Percentiles rank a stretch among this genome's conserved stretches.
Evolutionary conservation across 2,888 invertebrate genomes (phyloP).

Genomic region (Pseudoips prasinana): DNA sequence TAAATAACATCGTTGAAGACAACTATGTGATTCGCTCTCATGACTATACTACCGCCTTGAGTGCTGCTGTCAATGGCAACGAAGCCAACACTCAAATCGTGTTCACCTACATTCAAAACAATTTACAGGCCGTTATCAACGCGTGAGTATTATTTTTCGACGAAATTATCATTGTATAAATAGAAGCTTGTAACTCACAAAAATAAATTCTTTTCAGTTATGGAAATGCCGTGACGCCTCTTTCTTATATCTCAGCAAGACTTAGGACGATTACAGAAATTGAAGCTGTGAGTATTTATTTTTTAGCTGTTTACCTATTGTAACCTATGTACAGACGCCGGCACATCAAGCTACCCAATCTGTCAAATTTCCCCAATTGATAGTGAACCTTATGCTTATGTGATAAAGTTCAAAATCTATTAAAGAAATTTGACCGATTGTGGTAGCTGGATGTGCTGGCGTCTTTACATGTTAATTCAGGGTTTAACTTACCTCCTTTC

Average conservation of each 20-base stretch:
- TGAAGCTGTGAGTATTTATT: slow-evolving; percentile 39
- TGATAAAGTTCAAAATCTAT: too few relatives aligned
- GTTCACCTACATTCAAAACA: slow-evolving; percentile 69
- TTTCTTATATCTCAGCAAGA: slow-evolving; percentile 57
- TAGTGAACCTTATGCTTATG: too few relatives aligned
- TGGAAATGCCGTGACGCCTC: slow-evolving; percentile 40
- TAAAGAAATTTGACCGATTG: too few relatives aligned
- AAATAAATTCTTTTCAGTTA: slow-evolving; percentile 52
- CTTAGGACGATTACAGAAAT: slow-evolving; percentile 47
- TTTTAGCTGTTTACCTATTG: not conserved
- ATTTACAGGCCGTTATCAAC: slow-evolving; percentile 36
- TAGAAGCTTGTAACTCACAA: too few relatives aligned
- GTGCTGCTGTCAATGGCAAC: slow-evolving; percentile 76
- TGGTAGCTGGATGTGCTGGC: too few relatives aligned
- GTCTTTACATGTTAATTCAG: too few relatives aligned
- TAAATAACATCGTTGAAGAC: slow-evolving; percentile 47
- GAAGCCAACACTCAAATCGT: slow-evolving; percentile 80
- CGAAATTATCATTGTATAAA: too few relatives aligned
- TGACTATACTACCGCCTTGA: slow-evolving; percentile 69
- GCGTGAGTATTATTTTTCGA: slow-evolving; percentile 63
- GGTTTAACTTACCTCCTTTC: too few relatives aligned
- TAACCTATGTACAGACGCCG: too few relatives aligned
- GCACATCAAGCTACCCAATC: too few relatives aligned
- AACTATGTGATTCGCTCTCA: slow-evolving; percentile 67
- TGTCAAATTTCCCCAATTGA: too few relatives aligned